Evolutionary conservation across 2,113 vertebrate genomes (phyloP).

Genomic region (Numida meleagris): DNA sequence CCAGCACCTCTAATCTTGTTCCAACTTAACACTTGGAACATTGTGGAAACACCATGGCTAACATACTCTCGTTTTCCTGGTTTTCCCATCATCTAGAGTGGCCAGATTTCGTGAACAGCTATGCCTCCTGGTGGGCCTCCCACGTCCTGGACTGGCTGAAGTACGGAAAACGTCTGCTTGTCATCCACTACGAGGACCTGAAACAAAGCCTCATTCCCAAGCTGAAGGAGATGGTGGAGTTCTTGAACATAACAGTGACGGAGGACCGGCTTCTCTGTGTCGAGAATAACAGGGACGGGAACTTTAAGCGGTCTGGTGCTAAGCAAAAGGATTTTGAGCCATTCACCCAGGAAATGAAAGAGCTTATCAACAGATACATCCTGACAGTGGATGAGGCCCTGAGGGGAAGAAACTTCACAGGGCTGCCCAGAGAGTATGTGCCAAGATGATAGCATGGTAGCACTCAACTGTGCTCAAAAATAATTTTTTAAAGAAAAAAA

Average conservation of each 20-base stretch:
- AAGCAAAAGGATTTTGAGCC: constrained; percentile 80
- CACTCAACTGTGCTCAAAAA: background rate
- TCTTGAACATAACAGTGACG: constrained; percentile 80
- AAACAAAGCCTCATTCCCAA: constrained; percentile 80
- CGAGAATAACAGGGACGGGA: constrained; percentile 88
- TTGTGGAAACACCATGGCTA: background rate
- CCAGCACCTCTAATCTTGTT: background rate
- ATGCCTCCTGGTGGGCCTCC: constrained; percentile 90
- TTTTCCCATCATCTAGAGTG: constrained; percentile 74
- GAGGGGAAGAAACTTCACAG: constrained; percentile 79
- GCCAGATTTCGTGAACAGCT: constrained; percentile 89
- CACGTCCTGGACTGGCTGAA: constrained; percentile 88
- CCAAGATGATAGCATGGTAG: constrained; percentile 82
- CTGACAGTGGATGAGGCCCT: constrained; percentile 85
- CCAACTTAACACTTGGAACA: background rate
- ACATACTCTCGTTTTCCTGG: background rate
- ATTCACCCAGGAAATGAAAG: constrained; percentile 88
- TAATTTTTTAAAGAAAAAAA: background rate
- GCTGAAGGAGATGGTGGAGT: constrained; percentile 80
- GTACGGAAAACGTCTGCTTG: constrained; percentile 80
- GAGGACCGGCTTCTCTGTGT: constrained; percentile 87
- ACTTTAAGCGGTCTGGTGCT: constrained; percentile 82
- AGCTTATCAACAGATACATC: constrained; percentile 84
- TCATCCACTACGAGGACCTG: constrained; percentile 87
- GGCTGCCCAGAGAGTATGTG: constrained; percentile 85